Evolutionary conservation across 1,140 invertebrate species (phyloP), one percentile per base, ranked within the genome.

Genomic region (Rhynchophorus ferrugineus): DNA sequence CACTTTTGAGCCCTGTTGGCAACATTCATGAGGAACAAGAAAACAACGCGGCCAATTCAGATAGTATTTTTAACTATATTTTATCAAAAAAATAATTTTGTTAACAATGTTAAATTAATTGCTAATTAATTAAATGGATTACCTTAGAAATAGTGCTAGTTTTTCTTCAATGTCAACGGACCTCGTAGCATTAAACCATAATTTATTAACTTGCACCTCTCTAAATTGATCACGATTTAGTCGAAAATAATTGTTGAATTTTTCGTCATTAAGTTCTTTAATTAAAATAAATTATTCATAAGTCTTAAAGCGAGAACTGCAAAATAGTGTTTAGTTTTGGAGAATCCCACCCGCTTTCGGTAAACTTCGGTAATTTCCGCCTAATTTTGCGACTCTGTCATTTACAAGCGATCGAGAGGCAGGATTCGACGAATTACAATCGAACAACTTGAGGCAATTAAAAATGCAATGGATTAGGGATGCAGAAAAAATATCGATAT

Each of bases 221-320:
- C 37, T 48, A 43, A 54, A 54, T 34, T 54, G 42, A 24, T 54
- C 29, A 37, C 52, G 34, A 24, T 45, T 42, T 42, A 54, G 21
- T 17, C 44, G 44, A 54, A 54, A 54, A 42, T 49, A 54, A 36
- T 54, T 54, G 33, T 11, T 54, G 34, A 47, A 54, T 22, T 54
- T 24, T 47, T 43, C 44, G 20, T 54, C 52, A 36, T 19, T 24
- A 42, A 42, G 44, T 42, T 54, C 52, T 24, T 35, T 38, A 35
- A 38, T 54, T 48, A 54, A 54, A 3, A n/a, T 22, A 24, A 54
- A 54, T 54, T 54, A 44, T 54, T 37, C 52, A 43, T 54, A 19
- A 41, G 44, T 16, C 39, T 47, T 44, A n/a, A n/a, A n/a, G n/a
- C n/a, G n/a, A n/a, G n/a, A n/a, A n/a, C n/a, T n/a, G n/a, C n/a